Conservation (phyloP, 2,888 invertebrate species). For the Folsomia manolachei region DNA sequence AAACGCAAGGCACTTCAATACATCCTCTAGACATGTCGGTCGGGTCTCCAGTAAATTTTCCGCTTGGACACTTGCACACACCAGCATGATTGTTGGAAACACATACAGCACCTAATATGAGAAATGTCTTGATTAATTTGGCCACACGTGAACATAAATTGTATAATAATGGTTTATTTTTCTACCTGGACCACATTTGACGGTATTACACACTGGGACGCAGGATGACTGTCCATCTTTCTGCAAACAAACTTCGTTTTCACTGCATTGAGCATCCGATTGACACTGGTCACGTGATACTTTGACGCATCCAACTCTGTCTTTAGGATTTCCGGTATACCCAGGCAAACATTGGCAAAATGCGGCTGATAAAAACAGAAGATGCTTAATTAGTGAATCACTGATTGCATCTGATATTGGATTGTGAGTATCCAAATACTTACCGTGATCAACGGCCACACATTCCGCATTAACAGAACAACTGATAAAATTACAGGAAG, state of each 20-base stretch:
- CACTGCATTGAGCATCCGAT: slow-evolving; percentile 76
- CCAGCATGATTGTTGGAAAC: slow-evolving; percentile 85
- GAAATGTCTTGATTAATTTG: neutral
- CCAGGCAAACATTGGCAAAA: slow-evolving; percentile 78
- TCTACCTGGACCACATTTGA: slow-evolving; percentile 74
- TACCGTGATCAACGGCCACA: slow-evolving; percentile 56
- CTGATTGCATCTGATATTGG: slow-evolving; percentile 53
- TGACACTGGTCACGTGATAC: slow-evolving; percentile 71
- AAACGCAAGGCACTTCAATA: slow-evolving; percentile 77
- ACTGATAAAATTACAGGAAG: slow-evolving; percentile 55
- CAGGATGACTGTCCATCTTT: slow-evolving; percentile 63
- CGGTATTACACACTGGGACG: slow-evolving; percentile 71
- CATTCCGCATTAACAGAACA: slow-evolving; percentile 71
- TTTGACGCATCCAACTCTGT: slow-evolving; percentile 78
- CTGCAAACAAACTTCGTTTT: slow-evolving; percentile 73
- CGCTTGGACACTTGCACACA: slow-evolving; percentile 76
- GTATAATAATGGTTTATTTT: too few species aligned
- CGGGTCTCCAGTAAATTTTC: slow-evolving; percentile 78
- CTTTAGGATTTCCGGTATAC: slow-evolving; percentile 84
- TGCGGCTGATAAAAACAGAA: slow-evolving; percentile 12
- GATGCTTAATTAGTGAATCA: neutral
- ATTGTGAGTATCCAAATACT: slow-evolving; percentile 55
- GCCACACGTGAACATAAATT: too few species aligned
- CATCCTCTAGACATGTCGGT: slow-evolving; percentile 70
- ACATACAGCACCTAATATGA: slow-evolving; percentile 56